Percentiles rank a stretch among this genome's conserved stretches.
Evolutionary conservation across 2,797 vertebrate species (phyloP).

Genomic region (Clarias pachynema): DNA sequence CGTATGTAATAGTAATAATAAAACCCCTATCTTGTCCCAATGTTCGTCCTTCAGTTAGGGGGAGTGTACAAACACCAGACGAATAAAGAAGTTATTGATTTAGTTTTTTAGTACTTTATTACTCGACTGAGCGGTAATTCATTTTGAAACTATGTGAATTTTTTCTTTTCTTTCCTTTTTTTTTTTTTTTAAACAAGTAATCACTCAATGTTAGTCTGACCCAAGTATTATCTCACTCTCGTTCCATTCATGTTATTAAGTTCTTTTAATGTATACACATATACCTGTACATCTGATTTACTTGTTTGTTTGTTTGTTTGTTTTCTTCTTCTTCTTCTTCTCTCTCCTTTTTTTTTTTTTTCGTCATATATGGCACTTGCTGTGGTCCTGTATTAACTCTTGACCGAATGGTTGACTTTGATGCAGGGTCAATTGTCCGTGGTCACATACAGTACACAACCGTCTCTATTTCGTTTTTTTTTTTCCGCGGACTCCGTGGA

Average conservation of each 20-base stretch:
- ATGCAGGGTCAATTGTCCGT: constrained; percentile 73
- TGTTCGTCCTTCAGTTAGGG: constrained; percentile 82
- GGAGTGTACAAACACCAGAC: constrained; percentile 74
- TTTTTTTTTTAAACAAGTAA: constrained; percentile 79
- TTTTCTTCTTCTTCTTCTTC: constrained; percentile 53
- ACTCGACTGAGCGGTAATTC: constrained; percentile 95
- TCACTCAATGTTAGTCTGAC: constrained; percentile 79
- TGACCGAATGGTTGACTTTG: constrained; percentile 63
- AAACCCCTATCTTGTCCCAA: constrained; percentile 79
- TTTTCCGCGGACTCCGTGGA: constrained; percentile 64
- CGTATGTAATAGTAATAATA: constrained; percentile 79
- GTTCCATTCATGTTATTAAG: constrained; percentile 79
- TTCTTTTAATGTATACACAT: constrained; percentile 81
- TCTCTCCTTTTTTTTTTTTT: constrained; percentile 54
- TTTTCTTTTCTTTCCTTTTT: constrained; percentile 78
- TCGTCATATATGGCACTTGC: constrained; percentile 79
- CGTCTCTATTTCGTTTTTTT: constrained; percentile 48
- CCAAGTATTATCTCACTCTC: constrained; percentile 82
- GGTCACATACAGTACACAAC: constrained; percentile 69
- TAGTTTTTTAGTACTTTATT: constrained; percentile 99
- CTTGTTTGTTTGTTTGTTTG: constrained; percentile 49
- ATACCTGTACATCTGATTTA: constrained; percentile 74
- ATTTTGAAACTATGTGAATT: constrained; percentile 93
- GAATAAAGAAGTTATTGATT: constrained; percentile 86
- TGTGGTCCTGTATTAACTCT: constrained; percentile 76